phyloP scores from a whole-genome alignment of 2,113 vertebrate species.

The Alouatta palliata region DNA sequence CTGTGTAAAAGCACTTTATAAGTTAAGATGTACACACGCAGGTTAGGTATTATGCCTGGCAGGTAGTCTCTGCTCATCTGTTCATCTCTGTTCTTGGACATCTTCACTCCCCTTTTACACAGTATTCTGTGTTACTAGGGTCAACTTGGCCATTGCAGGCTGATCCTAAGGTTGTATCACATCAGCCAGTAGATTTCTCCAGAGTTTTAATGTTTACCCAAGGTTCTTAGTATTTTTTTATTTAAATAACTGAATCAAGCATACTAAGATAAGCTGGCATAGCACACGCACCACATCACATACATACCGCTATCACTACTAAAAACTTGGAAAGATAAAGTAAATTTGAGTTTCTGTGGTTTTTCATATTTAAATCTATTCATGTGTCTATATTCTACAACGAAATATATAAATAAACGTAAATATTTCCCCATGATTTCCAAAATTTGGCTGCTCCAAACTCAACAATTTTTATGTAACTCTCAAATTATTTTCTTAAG shows the following conservation, averaged over 20 bases:
- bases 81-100: not conserved
- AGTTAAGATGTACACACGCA: not conserved
- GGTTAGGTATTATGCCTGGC: no score
- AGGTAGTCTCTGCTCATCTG: not conserved
- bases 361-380: not conserved
- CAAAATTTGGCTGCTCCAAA: not conserved
- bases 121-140: not conserved
- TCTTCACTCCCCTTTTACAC: not conserved
- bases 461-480: not conserved
- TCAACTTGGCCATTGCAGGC: not conserved
- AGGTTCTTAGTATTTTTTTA: not conserved
- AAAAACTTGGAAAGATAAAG: not conserved
- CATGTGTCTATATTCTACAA: not conserved
- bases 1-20: not conserved
- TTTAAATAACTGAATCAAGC: conserved; percentile 12
- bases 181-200: not conserved
- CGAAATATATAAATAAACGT: not conserved
- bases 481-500: not conserved
- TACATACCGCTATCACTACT: not conserved
- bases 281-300: not conserved
- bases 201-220: not conserved
- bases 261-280: not conserved
- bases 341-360: not conserved
- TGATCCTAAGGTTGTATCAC: not conserved
- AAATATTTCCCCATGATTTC: not conserved